Base-by-base conservation (phyloP, 1,140 invertebrate species). In the Choristoneura fumiferana region DNA sequence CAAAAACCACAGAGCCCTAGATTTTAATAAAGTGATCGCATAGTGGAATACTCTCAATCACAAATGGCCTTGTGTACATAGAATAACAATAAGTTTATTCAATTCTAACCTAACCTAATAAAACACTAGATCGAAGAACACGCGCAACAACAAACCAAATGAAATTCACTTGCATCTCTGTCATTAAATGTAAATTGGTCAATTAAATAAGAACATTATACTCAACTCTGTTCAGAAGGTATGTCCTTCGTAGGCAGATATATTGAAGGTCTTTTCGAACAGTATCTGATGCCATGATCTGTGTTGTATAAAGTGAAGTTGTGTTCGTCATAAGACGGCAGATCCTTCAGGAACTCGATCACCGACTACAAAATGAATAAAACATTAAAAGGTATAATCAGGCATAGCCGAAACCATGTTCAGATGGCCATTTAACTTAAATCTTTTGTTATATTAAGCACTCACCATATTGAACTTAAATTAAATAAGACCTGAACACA, bases 251-350 rank as follows among this genome's bases (percentile, higher is more conserved):
- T 97, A 35, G 95, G 95, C 55, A 97, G 92, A 89, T 97, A 98
- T 37, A 97, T 95, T 12, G 96, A 95, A 45, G 96, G 96, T 71
- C 95, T 93, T 90, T 96, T 97, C 6, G 95, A 94, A 81, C 94
- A 94, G 33, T 94, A 95, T 82, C 95, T 93, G 69, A 95, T 96
- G 36, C 94, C 95, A 69, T 93, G 94, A 76, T 97, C 96, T 33
- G 94, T 94, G 84, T 97, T 96, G 81, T 96, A 96, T 78, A 95
- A 92, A 13, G 96, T 94, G 82, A 98, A 98, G 79, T 98, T 98
- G 64, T 94, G 94, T 79, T 97, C 95, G 90, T 98, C 93, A 73
- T 96, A 96, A 1, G 95, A 96, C 36, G 97, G 97, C 52, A 98
- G 90, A 61, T 95, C 96, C 86, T 97, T 97, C 39, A 98, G 88